Percentiles rank a stretch among this genome's conserved stretches.
These are phyloP conservation scores for Kryptopterus vitreolus DNA, from an alignment of 2,797 vertebrate species.

Conservation along the genomic window DNA sequence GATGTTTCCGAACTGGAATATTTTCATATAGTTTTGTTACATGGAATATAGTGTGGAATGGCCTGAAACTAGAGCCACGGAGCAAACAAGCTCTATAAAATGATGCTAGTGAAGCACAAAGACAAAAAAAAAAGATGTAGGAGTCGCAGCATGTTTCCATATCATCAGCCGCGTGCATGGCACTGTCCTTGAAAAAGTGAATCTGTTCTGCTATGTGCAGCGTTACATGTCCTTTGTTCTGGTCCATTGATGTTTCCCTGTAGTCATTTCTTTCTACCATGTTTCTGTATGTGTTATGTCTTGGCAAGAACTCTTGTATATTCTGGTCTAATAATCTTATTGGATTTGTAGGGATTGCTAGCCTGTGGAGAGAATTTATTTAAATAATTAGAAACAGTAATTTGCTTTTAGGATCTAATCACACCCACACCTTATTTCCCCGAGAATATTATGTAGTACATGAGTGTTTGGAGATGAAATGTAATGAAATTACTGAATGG, in stretches of 20 bases:
- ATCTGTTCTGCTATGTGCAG: conserved; percentile 41
- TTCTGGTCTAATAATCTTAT: conserved; percentile 51
- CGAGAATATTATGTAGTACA: conserved; percentile 31
- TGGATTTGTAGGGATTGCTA: conserved; percentile 34
- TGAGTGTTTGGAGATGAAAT: conserved; percentile 23
- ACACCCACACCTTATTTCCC: conserved; percentile 51
- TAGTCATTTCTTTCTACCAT: conserved; percentile 33
- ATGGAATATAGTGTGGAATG: background rate
- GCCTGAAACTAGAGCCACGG: conserved; percentile 9
- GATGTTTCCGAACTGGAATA: background rate
- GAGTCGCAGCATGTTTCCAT: conserved; percentile 41
- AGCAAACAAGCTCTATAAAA: conserved; percentile 21
- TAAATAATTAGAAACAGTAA: conserved; percentile 57
- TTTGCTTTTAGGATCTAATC: conserved; percentile 60
- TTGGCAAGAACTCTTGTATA: conserved; percentile 44
- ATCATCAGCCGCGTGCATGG: conserved; percentile 49
- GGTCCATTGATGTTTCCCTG: conserved; percentile 38
- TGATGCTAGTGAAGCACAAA: conserved; percentile 6
- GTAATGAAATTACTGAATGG: background rate
- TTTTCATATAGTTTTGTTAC: conserved; percentile 2
- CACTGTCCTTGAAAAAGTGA: conserved; percentile 40
- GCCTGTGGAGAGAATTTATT: conserved; percentile 48
- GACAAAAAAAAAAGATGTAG: conserved; percentile 14
- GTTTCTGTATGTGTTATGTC: conserved; percentile 47
- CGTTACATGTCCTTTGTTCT: conserved; percentile 40